Evolutionary conservation across 2,888 invertebrate genomes (phyloP).

Genomic region (Trichogramma dendrolimi): DNA sequence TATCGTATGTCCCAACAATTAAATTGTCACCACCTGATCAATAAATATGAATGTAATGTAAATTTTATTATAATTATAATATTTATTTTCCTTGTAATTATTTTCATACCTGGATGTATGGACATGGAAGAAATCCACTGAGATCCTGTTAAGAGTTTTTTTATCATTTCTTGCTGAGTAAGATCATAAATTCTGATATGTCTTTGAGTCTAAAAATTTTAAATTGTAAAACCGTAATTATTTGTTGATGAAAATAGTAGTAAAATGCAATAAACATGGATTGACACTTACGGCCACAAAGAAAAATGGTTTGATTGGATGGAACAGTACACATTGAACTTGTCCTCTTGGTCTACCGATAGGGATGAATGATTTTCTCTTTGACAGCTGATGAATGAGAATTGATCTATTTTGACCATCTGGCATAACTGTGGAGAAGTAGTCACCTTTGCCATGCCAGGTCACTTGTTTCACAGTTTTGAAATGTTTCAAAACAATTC

Average conservation of each 20-base stretch:
- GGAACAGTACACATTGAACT: conserved; percentile 89
- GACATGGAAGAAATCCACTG: conserved; percentile 94
- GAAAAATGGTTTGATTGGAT: conserved; percentile 84
- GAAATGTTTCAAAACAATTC: conserved; percentile 72
- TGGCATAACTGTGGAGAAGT: conserved; percentile 83
- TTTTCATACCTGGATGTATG: conserved; percentile 73
- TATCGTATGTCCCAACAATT: conserved; percentile 92
- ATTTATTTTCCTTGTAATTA: not conserved
- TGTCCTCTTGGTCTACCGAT: conserved; percentile 85
- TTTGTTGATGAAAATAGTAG: conserved; percentile 4
- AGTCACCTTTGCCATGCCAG: conserved; percentile 97
- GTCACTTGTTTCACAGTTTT: conserved; percentile 74
- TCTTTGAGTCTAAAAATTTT: conserved; percentile 71
- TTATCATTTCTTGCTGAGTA: conserved; percentile 84
- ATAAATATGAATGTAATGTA: not conserved
- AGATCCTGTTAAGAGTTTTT: conserved; percentile 85
- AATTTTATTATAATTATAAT: conserved; percentile 4
- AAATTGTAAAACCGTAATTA: not conserved
- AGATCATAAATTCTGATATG: conserved; percentile 92
- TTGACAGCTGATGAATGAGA: conserved; percentile 89
- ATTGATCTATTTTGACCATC: conserved; percentile 81
- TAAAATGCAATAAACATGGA: conserved; percentile 7
- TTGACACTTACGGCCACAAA: conserved; percentile 78
- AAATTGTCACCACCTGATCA: conserved; percentile 81
- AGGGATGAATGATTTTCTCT: conserved; percentile 83